phyloP scores from a whole-genome alignment of 2,797 vertebrate species.

The Lagodon rhomboides region DNA sequence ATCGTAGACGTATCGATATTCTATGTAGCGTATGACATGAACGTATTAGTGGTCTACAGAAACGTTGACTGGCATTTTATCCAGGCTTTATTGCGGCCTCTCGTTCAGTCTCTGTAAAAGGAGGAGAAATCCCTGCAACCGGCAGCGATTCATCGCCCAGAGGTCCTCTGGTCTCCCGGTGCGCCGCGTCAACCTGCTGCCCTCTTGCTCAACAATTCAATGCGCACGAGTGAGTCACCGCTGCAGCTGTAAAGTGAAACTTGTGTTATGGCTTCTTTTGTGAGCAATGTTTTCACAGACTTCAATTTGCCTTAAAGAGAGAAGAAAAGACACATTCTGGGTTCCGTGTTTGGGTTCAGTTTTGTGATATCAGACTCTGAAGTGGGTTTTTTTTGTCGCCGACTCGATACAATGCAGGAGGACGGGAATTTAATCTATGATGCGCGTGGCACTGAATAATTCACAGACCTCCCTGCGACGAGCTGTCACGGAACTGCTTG shows the following conservation, averaged over 20 bases:
- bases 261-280: background rate
- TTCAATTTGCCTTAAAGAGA: background rate
- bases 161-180: background rate
- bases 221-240: conserved; percentile 26
- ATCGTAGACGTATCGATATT: too few species aligned
- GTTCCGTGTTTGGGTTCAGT: background rate
- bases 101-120: too few species aligned
- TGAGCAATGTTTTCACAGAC: background rate
- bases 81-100: too few species aligned
- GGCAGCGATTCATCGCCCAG: background rate
- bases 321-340: background rate
- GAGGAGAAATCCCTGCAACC: conserved; percentile 3
- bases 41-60: too few species aligned
- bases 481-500: background rate
- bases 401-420: background rate
- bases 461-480: background rate
- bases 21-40: too few species aligned
- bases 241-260: background rate
- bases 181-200: background rate
- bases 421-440: background rate
- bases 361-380: background rate
- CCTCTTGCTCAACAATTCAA: conserved; percentile 7
- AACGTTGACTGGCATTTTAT: too few species aligned
- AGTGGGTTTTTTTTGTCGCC: background rate
- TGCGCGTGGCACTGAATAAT: background rate